Evolutionary conservation across 1,140 invertebrate genomes (phyloP), one percentile per base, ranked within the genome.

Genomic region (Scylla paramamosain): DNA sequence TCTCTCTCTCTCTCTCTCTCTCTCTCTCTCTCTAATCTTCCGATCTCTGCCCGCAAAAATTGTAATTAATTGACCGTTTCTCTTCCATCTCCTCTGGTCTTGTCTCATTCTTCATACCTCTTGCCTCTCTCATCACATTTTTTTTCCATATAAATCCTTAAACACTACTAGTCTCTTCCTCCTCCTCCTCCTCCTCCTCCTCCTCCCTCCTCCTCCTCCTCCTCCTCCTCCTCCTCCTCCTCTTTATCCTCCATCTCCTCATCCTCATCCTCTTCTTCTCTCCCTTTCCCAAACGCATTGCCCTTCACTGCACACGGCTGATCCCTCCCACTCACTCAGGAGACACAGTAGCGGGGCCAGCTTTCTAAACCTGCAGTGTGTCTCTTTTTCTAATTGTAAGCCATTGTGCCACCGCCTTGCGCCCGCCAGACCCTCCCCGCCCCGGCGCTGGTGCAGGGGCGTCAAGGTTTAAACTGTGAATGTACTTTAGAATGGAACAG

Each of bases 1-100:
- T 77, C 67, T 77, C 67, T 77, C n/a, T 59, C 52, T 59, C 52
- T 59, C 83, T 84, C 83, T 84, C 83, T 84, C 83, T 84, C 83
- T 84, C 83, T 84, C 83, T 84, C 83, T 84, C 83, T 84, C 83
- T 84, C 83, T 84, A 39, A 88, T 45, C 45, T 59, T 25, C 28
- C 28, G 28, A 14, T 32, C 0, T 12, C 20, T 6, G 6, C 28
- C 20, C 7, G 28, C 83, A 28, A 39, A 39, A 39, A 39, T 59
- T 59, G 10, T 59, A 14, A 59, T 59, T 59, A 59, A 59, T 59
- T 20, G 12, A 12, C 10, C 52, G 10, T 59, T 59, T 20, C 10
- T 59, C 16, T 59, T 59, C 52, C 10, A 59, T 59, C 52, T 59
- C 16, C 52, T 59, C 52, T 39, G 39, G 16, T 59, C 52, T 59